Evolutionary conservation across 2,888 invertebrate species (phyloP).

Genomic region (Alentia gelatinosa): DNA sequence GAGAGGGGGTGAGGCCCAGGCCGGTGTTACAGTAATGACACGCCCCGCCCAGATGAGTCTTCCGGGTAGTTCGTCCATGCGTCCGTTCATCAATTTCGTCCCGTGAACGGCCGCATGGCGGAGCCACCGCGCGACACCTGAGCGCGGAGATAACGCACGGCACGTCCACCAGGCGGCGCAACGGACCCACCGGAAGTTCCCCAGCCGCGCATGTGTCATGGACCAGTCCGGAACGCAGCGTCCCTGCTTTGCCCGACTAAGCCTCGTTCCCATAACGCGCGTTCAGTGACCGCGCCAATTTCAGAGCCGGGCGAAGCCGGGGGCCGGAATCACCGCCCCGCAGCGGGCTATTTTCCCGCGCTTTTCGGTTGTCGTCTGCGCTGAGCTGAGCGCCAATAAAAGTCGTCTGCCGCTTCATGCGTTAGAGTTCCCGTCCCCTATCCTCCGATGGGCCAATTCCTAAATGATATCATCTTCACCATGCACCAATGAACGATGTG

Average conservation of each 20-base stretch:
- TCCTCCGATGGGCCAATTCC: too few species aligned
- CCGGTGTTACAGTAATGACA: background rate
- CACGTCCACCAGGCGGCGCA: background rate
- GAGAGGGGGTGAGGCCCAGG: too few species aligned
- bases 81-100: background rate
- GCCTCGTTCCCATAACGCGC: conserved; percentile 8
- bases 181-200: background rate
- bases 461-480: too few species aligned
- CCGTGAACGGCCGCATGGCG: too few species aligned
- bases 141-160: background rate
- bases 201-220: conserved; percentile 25
- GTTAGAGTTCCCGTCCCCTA: too few species aligned
- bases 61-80: conserved; percentile 11
- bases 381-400: too few species aligned
- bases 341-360: too few species aligned
- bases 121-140: conserved; percentile 11
- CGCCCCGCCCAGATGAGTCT: background rate
- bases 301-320: background rate
- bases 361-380: too few species aligned
- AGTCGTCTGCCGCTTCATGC: too few species aligned
- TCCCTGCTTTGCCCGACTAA: background rate
- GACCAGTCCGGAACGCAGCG: background rate
- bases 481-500: too few species aligned
- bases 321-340: background rate
- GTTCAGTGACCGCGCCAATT: background rate